phyloP scores from a whole-genome alignment of 2,113 vertebrate species.

The Brachypteracias leptosomus region DNA sequence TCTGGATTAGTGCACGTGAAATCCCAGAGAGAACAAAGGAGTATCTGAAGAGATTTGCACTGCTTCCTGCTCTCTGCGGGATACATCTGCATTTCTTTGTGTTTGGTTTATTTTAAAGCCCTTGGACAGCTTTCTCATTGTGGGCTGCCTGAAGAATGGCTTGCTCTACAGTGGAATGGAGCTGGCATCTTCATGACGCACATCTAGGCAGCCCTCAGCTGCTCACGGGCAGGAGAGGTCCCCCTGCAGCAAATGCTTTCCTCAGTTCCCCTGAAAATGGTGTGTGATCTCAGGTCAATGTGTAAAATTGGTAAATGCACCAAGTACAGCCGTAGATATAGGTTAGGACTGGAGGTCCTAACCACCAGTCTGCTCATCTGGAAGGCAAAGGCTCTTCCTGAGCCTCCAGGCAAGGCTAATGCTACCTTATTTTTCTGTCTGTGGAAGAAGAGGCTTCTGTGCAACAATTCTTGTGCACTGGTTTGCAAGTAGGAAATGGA shows the following conservation, averaged over 20 bases:
- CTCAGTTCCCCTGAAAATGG: background rate
- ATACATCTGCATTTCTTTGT: constrained; percentile 26
- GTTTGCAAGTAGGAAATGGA: background rate
- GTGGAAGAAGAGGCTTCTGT: background rate
- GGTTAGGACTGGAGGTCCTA: background rate
- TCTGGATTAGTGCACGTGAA: background rate
- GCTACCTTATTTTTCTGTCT: background rate
- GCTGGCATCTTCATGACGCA: background rate
- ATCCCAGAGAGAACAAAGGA: background rate
- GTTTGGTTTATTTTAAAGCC: constrained; percentile 46
- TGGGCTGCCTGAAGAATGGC: background rate
- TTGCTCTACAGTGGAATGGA: background rate
- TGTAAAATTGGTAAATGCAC: background rate
- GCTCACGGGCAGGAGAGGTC: background rate
- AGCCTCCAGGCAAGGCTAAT: background rate
- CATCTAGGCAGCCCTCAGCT: background rate
- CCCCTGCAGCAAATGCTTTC: background rate
- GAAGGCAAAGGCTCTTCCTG: background rate
- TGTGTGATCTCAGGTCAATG: background rate
- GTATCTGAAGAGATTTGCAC: background rate
- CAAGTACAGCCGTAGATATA: background rate
- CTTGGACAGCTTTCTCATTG: background rate
- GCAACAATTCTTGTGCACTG: background rate
- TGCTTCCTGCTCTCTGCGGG: constrained; percentile 14
- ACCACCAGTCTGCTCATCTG: background rate